These are phyloP conservation scores for Dendrophyllia cribrosa DNA, from an alignment of 64 coral and sea anemone genomes.

Conservation along the genomic window DNA sequence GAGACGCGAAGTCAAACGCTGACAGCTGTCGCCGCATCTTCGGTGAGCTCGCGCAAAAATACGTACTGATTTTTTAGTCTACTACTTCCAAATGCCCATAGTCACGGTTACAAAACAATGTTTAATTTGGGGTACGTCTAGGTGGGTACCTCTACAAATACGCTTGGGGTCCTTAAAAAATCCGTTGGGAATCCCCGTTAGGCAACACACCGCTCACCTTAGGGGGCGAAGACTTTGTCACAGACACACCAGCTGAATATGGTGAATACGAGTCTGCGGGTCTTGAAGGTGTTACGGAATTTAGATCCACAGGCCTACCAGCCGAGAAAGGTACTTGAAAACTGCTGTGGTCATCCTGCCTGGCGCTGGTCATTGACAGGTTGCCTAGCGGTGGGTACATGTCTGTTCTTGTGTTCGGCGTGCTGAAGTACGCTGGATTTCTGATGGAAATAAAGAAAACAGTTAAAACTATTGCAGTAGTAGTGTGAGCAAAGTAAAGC, in stretches of 20 bases:
- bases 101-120: too few relatives aligned
- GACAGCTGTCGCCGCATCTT: too few relatives aligned
- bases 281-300: conserved; percentile 12
- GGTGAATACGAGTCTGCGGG: not conserved
- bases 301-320: conserved; percentile 33
- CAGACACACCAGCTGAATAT: conserved; percentile 27
- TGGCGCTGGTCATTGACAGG: conserved; percentile 32
- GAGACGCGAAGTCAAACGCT: too few relatives aligned
- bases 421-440: conserved; percentile 61
- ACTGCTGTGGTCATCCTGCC: conserved; percentile 16
- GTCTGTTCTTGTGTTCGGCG: conserved; percentile 39
- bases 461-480: too few relatives aligned
- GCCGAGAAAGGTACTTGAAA: conserved; percentile 2
- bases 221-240: conserved; percentile 16
- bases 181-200: too few relatives aligned
- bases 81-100: too few relatives aligned
- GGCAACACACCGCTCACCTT: conserved; percentile 1
- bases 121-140: too few relatives aligned
- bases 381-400: conserved; percentile 42
- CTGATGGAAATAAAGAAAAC: not conserved
- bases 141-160: too few relatives aligned
- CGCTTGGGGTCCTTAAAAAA: too few relatives aligned
- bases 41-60: too few relatives aligned
- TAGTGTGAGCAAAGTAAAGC: too few relatives aligned
- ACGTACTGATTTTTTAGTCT: too few relatives aligned